phyloP scores from a whole-genome alignment of 2,888 invertebrate species.

The Anorthoa munda region DNA sequence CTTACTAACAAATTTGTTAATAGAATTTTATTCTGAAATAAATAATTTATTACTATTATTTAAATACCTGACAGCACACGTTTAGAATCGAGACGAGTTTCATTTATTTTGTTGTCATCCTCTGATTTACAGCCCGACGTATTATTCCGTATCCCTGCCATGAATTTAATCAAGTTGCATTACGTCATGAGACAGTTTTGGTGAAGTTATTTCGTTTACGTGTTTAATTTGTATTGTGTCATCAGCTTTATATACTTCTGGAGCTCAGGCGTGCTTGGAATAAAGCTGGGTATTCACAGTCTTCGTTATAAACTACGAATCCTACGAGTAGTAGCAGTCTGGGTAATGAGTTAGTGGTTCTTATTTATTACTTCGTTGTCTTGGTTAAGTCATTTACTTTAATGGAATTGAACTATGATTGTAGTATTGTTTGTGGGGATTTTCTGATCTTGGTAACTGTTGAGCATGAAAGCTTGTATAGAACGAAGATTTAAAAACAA shows the following conservation, averaged over 20 bases:
- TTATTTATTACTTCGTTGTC: slow-evolving; percentile 25
- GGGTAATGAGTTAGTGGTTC: not conserved
- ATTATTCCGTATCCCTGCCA: not conserved
- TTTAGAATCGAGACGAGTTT: not conserved
- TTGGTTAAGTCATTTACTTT: slow-evolving; percentile 12
- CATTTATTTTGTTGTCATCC: not conserved
- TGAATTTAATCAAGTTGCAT: slow-evolving; percentile 37
- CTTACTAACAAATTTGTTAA: too few relatives aligned
- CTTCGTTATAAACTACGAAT: slow-evolving; percentile 24
- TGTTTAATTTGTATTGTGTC: slow-evolving; percentile 42
- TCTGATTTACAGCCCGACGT: not conserved
- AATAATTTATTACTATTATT: not conserved
- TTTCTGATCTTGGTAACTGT: not conserved
- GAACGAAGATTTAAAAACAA: not conserved
- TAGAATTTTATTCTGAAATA: not conserved
- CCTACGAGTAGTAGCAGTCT: not conserved
- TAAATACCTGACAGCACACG: not conserved
- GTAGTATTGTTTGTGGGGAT: not conserved
- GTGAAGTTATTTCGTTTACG: slow-evolving; percentile 40
- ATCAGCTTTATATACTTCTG: slow-evolving; percentile 16
- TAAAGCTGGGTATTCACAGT: slow-evolving; percentile 12
- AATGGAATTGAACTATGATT: slow-evolving; percentile 1
- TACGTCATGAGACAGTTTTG: slow-evolving; percentile 23
- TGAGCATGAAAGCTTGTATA: not conserved
- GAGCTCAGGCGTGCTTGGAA: slow-evolving; percentile 24